Evolutionary conservation across 2,888 invertebrate genomes (phyloP), one percentile per base, ranked within the genome.

Genomic region (Eristalis intricaria): DNA sequence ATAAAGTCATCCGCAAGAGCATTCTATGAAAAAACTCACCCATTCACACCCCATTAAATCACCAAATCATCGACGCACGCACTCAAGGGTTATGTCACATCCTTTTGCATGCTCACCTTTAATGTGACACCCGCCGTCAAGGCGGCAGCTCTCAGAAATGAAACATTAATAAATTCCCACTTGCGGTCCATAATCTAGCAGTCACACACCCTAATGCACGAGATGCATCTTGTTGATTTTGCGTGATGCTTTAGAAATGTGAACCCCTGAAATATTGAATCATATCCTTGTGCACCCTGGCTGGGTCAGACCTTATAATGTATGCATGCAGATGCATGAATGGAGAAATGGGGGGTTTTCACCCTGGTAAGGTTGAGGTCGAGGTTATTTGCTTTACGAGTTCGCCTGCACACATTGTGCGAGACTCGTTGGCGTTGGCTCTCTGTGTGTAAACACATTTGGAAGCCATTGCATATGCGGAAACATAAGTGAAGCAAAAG

Each of bases 191-290:
- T 66, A 68, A 76, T 76, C 68, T 76, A 43, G n/a, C 60, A 69
- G 43, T 43, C 61, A 8, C 61, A 40, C 23, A 23, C 22, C 50
- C 50, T 23, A 69, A 73, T 82, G 85, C 77, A 82, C 60, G 29
- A 35, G 70, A 3, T 74, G 73, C 74, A 77, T 74, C 66, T 63
- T 84, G 84, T 84, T 87, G 71, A 87, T 80, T 76, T 84, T 87
- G 84, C 87, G 64, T 76, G 75, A 63, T 84, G 71, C 75, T 71
- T 64, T 74, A 63, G 64, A 84, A 84, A 88, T 76, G 68, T 68
- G 68, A 76, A 82, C 43, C 68, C 68, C 66, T 81, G 65, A 86
- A 78, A 87, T 79, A 84, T 87, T 75, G 75, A 87, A 84, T 76
- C 79, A 71, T 79, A 82, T 82, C 77, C 82, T 86, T 86, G 77